A percentile compares a stretch with the other conserved stretches of the same genome.
phyloP scores from a whole-genome alignment of 2,888 invertebrate genomes.

The Neocrepidodera transversa region DNA sequence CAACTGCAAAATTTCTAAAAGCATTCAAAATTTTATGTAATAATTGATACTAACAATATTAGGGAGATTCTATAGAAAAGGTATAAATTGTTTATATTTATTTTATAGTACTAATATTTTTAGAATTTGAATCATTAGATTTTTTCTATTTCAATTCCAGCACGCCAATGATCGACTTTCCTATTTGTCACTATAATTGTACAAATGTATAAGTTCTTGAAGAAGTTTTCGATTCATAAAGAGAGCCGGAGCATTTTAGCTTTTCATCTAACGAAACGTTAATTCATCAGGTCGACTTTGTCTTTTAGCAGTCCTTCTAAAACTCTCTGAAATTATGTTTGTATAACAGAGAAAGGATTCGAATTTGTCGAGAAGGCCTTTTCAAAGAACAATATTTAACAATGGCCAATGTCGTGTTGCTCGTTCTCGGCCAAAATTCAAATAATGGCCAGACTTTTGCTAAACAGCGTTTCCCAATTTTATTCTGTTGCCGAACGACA shows the following conservation, averaged over 20 bases:
- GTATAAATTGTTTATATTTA: no score
- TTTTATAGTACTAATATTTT: no score
- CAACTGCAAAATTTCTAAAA: no score
- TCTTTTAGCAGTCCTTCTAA: constrained; percentile 15
- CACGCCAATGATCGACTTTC: no score
- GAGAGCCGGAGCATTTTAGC: constrained; percentile 5
- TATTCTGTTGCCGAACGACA: background rate
- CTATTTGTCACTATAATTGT: constrained; percentile 6
- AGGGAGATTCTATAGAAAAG: no score
- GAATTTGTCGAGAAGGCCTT: constrained; percentile 17
- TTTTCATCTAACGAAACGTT: constrained; percentile 11
- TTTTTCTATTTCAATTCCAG: background rate
- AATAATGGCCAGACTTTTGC: constrained; percentile 11
- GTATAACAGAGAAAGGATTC: constrained; percentile 17
- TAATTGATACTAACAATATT: no score
- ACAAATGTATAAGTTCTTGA: constrained; percentile 16
- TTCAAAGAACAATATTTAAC: constrained; percentile 30
- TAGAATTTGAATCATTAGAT: no score
- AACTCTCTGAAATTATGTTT: constrained; percentile 22
- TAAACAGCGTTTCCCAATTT: constrained; percentile 3
- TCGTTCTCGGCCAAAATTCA: constrained; percentile 8
- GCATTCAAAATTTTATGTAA: no score
- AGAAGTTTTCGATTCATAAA: constrained; percentile 13
- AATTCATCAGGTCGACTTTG: constrained; percentile 25
- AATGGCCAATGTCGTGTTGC: constrained; percentile 21